phyloP scores from a whole-genome alignment of 2,797 vertebrate genomes.

The Premnoplex brunnescens region DNA sequence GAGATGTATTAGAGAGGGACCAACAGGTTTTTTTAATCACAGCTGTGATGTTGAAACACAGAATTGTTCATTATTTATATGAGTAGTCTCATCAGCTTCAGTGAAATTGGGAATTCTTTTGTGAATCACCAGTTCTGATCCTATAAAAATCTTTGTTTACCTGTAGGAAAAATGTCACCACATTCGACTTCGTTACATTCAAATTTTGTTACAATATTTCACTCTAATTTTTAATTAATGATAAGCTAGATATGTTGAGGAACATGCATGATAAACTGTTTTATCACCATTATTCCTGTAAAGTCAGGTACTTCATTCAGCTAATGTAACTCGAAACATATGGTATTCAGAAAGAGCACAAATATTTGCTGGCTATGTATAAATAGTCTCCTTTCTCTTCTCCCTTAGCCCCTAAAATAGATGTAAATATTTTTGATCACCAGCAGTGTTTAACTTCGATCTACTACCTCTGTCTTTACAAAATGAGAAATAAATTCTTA shows the following conservation, averaged over 20 bases:
- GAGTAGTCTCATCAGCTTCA: background rate
- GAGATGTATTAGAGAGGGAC: background rate
- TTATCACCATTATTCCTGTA: background rate
- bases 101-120: background rate
- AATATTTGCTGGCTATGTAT: background rate
- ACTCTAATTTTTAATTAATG: background rate
- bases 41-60: background rate
- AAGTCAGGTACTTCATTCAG: background rate
- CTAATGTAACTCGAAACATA: background rate
- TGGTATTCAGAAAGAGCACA: background rate
- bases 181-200: background rate
- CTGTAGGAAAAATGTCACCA: background rate
- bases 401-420: background rate
- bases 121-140: background rate
- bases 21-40: background rate
- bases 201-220: background rate
- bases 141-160: background rate
- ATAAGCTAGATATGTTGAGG: background rate
- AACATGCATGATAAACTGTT: background rate
- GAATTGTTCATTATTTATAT: background rate
- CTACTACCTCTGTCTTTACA: background rate
- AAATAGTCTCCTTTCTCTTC: background rate
- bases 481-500: background rate
- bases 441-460: background rate
- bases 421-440: background rate